Conservation (phyloP, 1,140 invertebrate species). For the Solenopsis invicta region DNA sequence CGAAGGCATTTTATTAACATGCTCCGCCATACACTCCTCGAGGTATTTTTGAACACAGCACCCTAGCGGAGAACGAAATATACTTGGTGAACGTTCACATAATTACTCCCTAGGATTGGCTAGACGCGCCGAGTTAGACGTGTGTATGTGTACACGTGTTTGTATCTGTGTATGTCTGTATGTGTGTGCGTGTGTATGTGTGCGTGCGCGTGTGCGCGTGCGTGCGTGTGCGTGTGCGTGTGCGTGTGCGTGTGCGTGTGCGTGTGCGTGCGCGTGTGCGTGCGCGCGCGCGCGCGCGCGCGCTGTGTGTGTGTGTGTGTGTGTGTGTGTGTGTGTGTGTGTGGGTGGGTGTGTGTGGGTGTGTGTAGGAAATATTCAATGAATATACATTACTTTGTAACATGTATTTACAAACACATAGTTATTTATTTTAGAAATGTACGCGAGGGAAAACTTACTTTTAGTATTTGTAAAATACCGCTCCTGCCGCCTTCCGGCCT, state of each 20-base stretch:
- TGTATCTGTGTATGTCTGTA: not conserved
- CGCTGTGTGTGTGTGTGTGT: not conserved
- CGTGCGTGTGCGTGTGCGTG: not conserved
- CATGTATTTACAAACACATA: constrained; percentile 64
- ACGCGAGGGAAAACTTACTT: constrained; percentile 62
- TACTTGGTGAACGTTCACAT: constrained; percentile 46
- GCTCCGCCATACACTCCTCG: constrained; percentile 42
- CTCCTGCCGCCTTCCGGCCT: constrained; percentile 36
- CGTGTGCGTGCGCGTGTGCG: not conserved
- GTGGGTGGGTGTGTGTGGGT: too few relatives aligned
- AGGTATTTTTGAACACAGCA: constrained; percentile 61
- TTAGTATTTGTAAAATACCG: constrained; percentile 58
- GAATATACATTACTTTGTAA: constrained; percentile 60
- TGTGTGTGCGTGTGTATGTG: not conserved
- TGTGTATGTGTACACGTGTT: not conserved
- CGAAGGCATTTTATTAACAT: constrained; percentile 60
- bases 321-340: not conserved
- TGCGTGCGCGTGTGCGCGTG: not conserved
- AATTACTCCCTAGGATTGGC: constrained; percentile 48
- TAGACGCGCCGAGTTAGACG: constrained; percentile 41
- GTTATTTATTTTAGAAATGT: constrained; percentile 65
- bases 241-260: not conserved
- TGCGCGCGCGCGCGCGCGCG: too few relatives aligned
- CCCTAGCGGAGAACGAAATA: constrained; percentile 64
- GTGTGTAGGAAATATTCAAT: constrained; percentile 59